Conservation (phyloP, 2,888 invertebrate genomes). For the Miltochrista miniata region DNA sequence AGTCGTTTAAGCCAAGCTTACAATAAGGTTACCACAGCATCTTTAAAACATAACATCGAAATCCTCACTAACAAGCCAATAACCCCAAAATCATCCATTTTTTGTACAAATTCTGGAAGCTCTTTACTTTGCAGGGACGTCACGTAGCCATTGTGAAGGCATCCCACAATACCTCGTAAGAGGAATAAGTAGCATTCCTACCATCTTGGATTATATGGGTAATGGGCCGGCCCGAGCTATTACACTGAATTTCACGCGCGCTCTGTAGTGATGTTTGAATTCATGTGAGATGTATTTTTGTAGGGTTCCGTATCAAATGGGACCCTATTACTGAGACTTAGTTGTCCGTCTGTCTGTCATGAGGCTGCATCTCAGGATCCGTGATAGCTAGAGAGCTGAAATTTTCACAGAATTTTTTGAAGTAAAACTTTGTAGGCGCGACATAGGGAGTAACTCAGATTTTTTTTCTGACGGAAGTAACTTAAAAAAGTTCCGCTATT, state of each 20-base stretch:
- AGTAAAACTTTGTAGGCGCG: too few relatives aligned
- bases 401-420: too few relatives aligned
- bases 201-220: slow-evolving; percentile 46
- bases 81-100: slow-evolving; percentile 7
- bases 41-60: slow-evolving; percentile 8
- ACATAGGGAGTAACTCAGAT: too few relatives aligned
- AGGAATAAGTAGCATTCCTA: slow-evolving; percentile 44
- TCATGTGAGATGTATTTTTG: slow-evolving; percentile 5
- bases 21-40: not conserved
- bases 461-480: too few relatives aligned
- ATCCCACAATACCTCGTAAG: slow-evolving; percentile 43
- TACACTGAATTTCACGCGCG: slow-evolving; percentile 32
- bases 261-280: slow-evolving; percentile 11
- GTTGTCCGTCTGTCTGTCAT: too few relatives aligned
- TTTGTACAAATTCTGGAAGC: slow-evolving; percentile 32
- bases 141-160: slow-evolving; percentile 37
- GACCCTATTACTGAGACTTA: too few relatives aligned
- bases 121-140: slow-evolving; percentile 30
- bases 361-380: too few relatives aligned
- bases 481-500: too few relatives aligned
- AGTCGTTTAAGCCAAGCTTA: not conserved
- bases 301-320: too few relatives aligned
- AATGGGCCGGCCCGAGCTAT: slow-evolving; percentile 36
- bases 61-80: slow-evolving; percentile 16
- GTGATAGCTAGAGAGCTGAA: too few relatives aligned